Percentiles rank a stretch among this genome's conserved stretches.
Conservation (phyloP, 1,140 invertebrate species). For the Eciton burchellii region DNA sequence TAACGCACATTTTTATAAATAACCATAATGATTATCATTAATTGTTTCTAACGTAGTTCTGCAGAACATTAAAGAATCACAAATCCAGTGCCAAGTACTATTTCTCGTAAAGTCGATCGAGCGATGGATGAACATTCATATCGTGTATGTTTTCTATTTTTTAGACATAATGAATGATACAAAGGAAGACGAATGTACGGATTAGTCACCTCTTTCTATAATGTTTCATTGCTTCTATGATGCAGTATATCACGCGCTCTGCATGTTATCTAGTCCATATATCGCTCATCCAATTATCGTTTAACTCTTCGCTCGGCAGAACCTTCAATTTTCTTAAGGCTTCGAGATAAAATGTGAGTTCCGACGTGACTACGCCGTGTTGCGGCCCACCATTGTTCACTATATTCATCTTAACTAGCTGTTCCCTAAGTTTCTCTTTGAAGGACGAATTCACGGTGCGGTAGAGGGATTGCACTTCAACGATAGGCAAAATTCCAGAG, state of each 20-base stretch:
- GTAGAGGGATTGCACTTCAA: slow-evolving; percentile 92
- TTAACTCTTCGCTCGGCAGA: slow-evolving; percentile 90
- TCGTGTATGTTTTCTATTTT: slow-evolving; percentile 18
- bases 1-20: neutral
- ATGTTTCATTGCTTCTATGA: slow-evolving; percentile 80
- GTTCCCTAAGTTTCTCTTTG: slow-evolving; percentile 93
- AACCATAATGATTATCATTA: neutral
- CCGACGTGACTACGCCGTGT: slow-evolving; percentile 97
- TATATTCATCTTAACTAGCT: slow-evolving; percentile 94
- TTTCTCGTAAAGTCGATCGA: slow-evolving; percentile 42
- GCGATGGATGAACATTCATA: slow-evolving; percentile 1
- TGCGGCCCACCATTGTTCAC: slow-evolving; percentile 97
- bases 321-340: slow-evolving; percentile 94
- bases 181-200: slow-evolving; percentile 67
- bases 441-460: slow-evolving; percentile 94
- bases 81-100: slow-evolving; percentile 39
- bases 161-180: slow-evolving; percentile 44
- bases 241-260: slow-evolving; percentile 84
- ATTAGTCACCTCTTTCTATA: slow-evolving; percentile 76
- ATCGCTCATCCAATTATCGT: slow-evolving; percentile 91
- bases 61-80: neutral
- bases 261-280: slow-evolving; percentile 91
- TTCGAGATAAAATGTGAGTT: slow-evolving; percentile 98
- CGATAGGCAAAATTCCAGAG: slow-evolving; percentile 90
- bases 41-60: neutral